These are phyloP conservation scores for Aphis gossypii DNA, from an alignment of 1,140 invertebrate genomes.

Conservation along the genomic window DNA sequence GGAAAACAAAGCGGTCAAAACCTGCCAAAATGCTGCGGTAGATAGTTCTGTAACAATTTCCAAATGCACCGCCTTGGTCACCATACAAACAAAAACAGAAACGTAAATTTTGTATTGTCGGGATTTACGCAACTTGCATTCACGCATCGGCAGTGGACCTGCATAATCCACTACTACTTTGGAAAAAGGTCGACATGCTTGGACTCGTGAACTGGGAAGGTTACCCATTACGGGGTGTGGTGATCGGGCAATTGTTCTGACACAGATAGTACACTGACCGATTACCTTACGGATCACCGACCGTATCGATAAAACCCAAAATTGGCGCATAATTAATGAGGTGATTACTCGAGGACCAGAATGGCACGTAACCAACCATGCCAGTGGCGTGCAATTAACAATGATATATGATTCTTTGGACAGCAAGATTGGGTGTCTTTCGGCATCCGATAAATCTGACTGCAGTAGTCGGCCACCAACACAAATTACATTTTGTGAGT, in stretches of 20 bases:
- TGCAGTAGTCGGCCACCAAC: not conserved
- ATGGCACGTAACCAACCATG: not conserved
- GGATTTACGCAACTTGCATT: not conserved
- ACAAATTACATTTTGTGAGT: not conserved
- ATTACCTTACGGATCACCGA: too few relatives aligned
- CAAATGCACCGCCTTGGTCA: constrained; percentile 61
- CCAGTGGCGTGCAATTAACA: not conserved
- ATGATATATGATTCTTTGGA: not conserved
- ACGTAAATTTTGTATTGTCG: not conserved
- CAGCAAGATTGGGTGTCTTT: too few relatives aligned
- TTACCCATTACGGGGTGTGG: too few relatives aligned
- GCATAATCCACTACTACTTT: not conserved
- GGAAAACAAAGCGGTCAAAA: constrained; percentile 62
- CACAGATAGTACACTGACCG: too few relatives aligned
- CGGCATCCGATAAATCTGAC: too few relatives aligned
- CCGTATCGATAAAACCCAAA: too few relatives aligned
- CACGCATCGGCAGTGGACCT: not conserved
- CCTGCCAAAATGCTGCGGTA: constrained; percentile 60
- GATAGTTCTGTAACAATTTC: constrained; percentile 60
- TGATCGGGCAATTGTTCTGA: too few relatives aligned
- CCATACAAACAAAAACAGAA: constrained; percentile 54
- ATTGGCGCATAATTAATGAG: not conserved
- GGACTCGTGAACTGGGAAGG: not conserved
- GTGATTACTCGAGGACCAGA: not conserved
- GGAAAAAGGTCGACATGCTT: not conserved